Base-by-base conservation (phyloP, 2,797 vertebrate species). In the Enteromius argenteus region DNA sequence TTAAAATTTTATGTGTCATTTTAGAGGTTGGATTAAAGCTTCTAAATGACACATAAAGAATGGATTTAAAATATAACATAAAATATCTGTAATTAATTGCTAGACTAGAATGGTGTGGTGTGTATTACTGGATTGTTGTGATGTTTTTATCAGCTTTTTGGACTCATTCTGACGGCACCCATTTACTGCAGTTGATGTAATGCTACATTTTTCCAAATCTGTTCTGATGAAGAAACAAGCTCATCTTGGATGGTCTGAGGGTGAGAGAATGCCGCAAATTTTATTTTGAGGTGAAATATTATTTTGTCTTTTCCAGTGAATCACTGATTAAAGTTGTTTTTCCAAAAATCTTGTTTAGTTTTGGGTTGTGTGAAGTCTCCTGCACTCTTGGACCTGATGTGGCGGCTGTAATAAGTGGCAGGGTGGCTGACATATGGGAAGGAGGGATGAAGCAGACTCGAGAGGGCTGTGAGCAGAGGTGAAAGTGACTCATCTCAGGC, bases 401-500 rank as follows among this genome's bases (percentile, higher is more conserved):
- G 64, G 49, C 19, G 5, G 42, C n/a, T 76, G 51, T 42, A 75
- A 46, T 66, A 66, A 35, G 49, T 84, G 66, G 17, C 72, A 44
- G 35, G 60, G 15, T 77, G 60, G 49, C 7, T 60, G 62, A 68
- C 73, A 84, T 77, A 69, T 77, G 74, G 64, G 49, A 10, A 84
- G 66, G 64, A 84, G 82, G 64, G 13, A 39, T 75, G 44, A 74
- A 83, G 60, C 14, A 51, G 71, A 56, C 72, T 76, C 35, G 5
- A 83, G 81, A 76, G 72, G 7, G 56, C 23, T 23, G n/a, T 66
- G 72, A 37, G 42, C 58, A 77, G 74, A 84, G 49, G 74, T 72
- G 51, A 68, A 77, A 78, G 82, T 69, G 74, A 77, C 82, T 83
- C 81, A 76, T 83, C 81, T 83, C 73, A 69, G 49, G 37, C 64